These are phyloP conservation scores for Pluvianellus socialis DNA, from an alignment of 2,113 vertebrate genomes.

Conservation along the genomic window DNA sequence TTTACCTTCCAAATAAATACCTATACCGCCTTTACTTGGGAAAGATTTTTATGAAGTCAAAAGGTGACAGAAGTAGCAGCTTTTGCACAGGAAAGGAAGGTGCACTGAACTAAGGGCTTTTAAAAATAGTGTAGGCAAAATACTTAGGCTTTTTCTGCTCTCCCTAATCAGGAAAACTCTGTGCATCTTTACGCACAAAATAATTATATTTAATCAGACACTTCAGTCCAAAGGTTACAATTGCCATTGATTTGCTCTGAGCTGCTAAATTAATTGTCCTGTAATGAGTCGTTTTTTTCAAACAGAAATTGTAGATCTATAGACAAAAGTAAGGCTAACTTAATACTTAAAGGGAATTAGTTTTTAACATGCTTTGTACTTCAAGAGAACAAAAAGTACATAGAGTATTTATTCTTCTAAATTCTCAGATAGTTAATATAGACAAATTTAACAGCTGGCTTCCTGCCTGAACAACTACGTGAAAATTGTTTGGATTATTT, in stretches of 20 bases:
- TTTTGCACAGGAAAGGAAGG: neutral
- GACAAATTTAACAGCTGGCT: constrained; percentile 24
- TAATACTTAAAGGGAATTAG: neutral
- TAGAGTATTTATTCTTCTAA: constrained; percentile 37
- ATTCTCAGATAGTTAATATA: constrained; percentile 12
- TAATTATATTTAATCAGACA: constrained; percentile 40
- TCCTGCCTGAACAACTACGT: constrained; percentile 41
- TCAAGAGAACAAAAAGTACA: neutral
- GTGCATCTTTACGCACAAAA: constrained; percentile 9
- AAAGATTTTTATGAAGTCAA: neutral
- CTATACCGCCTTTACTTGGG: neutral
- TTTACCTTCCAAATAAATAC: neutral
- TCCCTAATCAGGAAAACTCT: neutral
- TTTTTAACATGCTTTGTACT: neutral
- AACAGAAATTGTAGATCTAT: constrained; percentile 42
- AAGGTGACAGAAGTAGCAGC: neutral
- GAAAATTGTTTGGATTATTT: constrained; percentile 19
- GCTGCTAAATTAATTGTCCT: constrained; percentile 51
- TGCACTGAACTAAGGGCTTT: neutral
- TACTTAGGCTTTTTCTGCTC: neutral
- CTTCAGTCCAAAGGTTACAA: constrained; percentile 55
- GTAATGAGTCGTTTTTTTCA: constrained; percentile 57
- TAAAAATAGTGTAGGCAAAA: neutral
- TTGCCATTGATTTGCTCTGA: constrained; percentile 49
- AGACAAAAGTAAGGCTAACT: constrained; percentile 19